Evolutionary conservation across 2,797 vertebrate genomes (phyloP).

Genomic region (Fistularia commersonii): DNA sequence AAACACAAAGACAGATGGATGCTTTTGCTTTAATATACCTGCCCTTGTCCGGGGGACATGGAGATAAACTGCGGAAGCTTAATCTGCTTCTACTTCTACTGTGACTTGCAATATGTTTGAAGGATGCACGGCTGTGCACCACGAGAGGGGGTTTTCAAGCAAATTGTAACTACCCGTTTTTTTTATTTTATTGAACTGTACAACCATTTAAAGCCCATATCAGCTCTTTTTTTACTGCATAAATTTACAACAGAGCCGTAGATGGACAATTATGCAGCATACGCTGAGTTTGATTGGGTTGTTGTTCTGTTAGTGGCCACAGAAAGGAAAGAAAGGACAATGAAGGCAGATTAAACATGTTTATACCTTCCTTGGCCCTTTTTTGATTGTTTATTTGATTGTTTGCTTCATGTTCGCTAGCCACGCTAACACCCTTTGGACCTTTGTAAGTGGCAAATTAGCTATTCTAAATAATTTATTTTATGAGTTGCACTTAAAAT

Average conservation of each 20-base stretch:
- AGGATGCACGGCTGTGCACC: constrained; percentile 7
- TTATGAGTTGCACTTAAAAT: too few species aligned
- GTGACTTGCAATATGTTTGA: constrained; percentile 4
- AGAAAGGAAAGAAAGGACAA: too few species aligned
- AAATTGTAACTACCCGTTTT: constrained; percentile 13
- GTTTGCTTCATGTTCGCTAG: too few species aligned
- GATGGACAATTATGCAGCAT: not conserved
- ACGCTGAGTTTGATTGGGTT: not conserved
- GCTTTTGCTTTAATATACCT: constrained; percentile 46
- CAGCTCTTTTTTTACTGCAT: too few species aligned
- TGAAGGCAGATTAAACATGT: too few species aligned
- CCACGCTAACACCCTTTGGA: too few species aligned
- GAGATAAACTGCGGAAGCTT: constrained; percentile 19
- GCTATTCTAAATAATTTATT: too few species aligned
- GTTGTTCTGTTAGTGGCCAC: not conserved
- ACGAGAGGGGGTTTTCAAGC: constrained; percentile 21
- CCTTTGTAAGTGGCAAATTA: too few species aligned
- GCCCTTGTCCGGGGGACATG: constrained; percentile 34
- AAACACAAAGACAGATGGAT: constrained; percentile 45
- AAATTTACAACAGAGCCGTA: not conserved
- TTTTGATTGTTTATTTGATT: too few species aligned
- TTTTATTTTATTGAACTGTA: not conserved
- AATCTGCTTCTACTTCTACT: not conserved
- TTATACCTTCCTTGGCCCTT: too few species aligned
- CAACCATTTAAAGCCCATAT: constrained; percentile 12